Evolutionary conservation across 2,113 vertebrate genomes (phyloP).

Genomic region (Brachypodius melanocephalos): DNA sequence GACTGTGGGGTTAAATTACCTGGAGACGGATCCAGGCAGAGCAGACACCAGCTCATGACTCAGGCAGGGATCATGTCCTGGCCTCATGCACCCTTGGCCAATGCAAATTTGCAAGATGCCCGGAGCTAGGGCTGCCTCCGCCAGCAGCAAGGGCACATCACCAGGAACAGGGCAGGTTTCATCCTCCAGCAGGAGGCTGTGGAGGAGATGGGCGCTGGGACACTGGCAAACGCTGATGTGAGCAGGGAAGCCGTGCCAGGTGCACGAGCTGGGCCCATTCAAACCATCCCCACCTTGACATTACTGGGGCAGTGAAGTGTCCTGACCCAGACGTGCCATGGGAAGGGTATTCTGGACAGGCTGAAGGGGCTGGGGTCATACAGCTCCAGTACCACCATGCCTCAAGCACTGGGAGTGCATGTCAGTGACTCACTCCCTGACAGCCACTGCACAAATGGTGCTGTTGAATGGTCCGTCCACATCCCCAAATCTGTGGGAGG

Average conservation of each 20-base stretch:
- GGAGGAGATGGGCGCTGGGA: neutral
- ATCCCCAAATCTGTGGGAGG: neutral
- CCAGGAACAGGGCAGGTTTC: neutral
- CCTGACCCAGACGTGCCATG: fast-evolving
- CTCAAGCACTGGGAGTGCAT: fast-evolving
- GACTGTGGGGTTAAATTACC: constrained; percentile 51
- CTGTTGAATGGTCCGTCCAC: fast-evolving
- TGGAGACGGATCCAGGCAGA: neutral
- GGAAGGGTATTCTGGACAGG: fast-evolving
- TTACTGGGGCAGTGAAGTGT: neutral
- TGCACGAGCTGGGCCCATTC: neutral
- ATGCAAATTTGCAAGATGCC: neutral
- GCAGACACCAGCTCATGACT: neutral
- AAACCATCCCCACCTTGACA: fast-evolving
- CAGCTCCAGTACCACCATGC: fast-evolving
- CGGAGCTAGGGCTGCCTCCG: neutral
- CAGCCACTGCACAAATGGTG: neutral
- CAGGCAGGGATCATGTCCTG: neutral
- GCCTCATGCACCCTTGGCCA: neutral
- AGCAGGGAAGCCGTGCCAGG: neutral
- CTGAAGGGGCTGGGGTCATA: fast-evolving
- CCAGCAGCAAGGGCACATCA: neutral
- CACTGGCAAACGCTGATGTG: fast-evolving
- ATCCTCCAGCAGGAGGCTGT: neutral
- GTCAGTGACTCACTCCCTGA: fast-evolving